Evolutionary conservation across 2,113 vertebrate species (phyloP), one percentile per base, ranked within the genome.

Genomic region (Labrus mixtus): DNA sequence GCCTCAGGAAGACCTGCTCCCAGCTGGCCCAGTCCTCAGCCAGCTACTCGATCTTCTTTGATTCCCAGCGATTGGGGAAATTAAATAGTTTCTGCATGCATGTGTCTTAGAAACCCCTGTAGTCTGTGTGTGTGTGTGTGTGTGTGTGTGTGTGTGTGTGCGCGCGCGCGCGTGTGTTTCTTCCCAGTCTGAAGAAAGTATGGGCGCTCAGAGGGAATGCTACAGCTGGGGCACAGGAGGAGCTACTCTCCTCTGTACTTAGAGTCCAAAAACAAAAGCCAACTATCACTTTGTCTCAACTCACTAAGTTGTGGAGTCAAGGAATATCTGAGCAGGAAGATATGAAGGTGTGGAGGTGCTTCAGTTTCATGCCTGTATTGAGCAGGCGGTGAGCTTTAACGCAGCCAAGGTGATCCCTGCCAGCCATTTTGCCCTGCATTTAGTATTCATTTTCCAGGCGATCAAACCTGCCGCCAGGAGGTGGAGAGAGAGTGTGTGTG

Each of bases 381-480:
- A 79, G 76, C 64, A 39, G 66, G 69, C 65, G 36, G 78, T 59
- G 68, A 87, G 68, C 61, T 68, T 51, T 48, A 79, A 68, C 7
- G 19, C 51, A 82, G 85, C 86, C 87, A 87, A 83, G 88, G 88
- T 92, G 88, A 92, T 89, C 86, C 79, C 82, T 88, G 88, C 87
- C 89, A 91, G 84, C 90, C 90, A 87, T 91, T 91, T 90, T 91
- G 80, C 89, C 85, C 87, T 81, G 86, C 83, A 72, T 91, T 93
- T 91, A 89, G 81, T 78, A 88, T 90, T 91, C 86, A 91, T 91
- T 91, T 91, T 92, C 90, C 90, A 91, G 84, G 79, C 78, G 82
- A 91, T 91, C 87, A 88, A 91, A 91, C 88, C 81, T 17, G 8
- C 88, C 83, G 83, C 89, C 89, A 90, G 57, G 66, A 76, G 84